These are phyloP conservation scores for Erpetoichthys calabaricus DNA, from an alignment of 2,797 vertebrate species.

Conservation along the genomic window DNA sequence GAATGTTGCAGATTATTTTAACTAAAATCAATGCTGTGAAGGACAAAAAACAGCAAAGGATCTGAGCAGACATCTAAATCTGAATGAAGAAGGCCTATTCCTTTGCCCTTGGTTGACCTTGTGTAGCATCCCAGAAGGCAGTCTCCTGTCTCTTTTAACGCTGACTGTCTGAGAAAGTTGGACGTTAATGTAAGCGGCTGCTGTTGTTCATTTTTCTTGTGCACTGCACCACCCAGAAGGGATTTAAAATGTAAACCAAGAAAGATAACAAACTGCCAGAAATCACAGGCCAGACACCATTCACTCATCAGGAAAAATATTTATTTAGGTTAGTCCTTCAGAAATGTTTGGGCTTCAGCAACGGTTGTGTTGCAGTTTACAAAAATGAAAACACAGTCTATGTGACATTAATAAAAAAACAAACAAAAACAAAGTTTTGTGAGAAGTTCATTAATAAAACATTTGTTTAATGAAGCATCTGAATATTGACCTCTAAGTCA, in stretches of 20 bases:
- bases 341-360: too few relatives aligned
- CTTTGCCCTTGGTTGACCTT: slow-evolving; percentile 33
- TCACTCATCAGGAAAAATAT: too few relatives aligned
- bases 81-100: slow-evolving; percentile 10
- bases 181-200: slow-evolving; percentile 22
- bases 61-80: not conserved
- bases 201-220: slow-evolving; percentile 13
- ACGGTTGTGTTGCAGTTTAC: too few relatives aligned
- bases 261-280: too few relatives aligned
- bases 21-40: slow-evolving; percentile 65
- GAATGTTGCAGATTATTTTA: slow-evolving; percentile 47
- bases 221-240: slow-evolving; percentile 7
- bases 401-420: too few relatives aligned
- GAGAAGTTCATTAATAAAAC: too few relatives aligned
- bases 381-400: too few relatives aligned
- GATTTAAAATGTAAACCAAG: not conserved
- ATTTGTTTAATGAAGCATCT: too few relatives aligned
- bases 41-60: slow-evolving; percentile 31
- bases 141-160: not conserved
- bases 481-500: too few relatives aligned
- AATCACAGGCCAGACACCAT: too few relatives aligned
- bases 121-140: slow-evolving; percentile 17
- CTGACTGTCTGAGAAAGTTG: slow-evolving; percentile 15
- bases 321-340: too few relatives aligned
- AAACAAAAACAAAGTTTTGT: too few relatives aligned